These are phyloP conservation scores for Ptiloglossa arizonensis DNA, from an alignment of 1,140 invertebrate genomes.

Conservation along the genomic window DNA sequence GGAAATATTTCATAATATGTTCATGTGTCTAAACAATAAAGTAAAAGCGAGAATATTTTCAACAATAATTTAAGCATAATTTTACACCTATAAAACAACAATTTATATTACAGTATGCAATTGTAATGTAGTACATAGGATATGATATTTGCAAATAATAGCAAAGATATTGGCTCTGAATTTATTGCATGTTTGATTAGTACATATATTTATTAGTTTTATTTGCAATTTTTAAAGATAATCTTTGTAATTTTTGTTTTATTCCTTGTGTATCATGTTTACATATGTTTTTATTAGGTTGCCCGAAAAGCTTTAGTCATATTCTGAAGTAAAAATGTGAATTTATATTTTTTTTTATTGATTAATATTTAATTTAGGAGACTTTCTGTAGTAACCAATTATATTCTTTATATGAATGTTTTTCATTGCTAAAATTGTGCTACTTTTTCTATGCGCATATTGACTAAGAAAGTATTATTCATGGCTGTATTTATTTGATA, in stretches of 20 bases:
- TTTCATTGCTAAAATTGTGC: neutral
- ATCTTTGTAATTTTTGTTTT: neutral
- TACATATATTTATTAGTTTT: constrained; percentile 11
- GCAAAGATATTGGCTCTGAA: neutral
- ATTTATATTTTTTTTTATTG: neutral
- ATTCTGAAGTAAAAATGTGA: neutral
- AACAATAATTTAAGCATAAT: neutral
- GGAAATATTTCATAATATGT: neutral
- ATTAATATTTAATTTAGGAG: neutral
- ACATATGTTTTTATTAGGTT: neutral
- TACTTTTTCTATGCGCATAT: neutral
- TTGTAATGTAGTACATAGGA: constrained; percentile 4
- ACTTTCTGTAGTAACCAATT: neutral
- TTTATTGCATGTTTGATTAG: constrained; percentile 15
- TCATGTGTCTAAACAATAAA: neutral
- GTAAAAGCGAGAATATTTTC: neutral
- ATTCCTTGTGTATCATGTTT: neutral
- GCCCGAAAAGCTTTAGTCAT: neutral
- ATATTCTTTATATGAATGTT: constrained; percentile 5
- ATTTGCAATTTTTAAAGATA: neutral
- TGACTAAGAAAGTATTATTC: constrained; percentile 2
- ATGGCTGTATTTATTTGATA: constrained; percentile 21
- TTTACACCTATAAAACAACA: neutral
- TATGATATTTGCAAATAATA: neutral
- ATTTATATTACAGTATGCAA: neutral